Percentiles rank a stretch among this genome's conserved stretches.
These are phyloP conservation scores for Dromas ardeola DNA, from an alignment of 2,113 vertebrate genomes.

Conservation along the genomic window DNA sequence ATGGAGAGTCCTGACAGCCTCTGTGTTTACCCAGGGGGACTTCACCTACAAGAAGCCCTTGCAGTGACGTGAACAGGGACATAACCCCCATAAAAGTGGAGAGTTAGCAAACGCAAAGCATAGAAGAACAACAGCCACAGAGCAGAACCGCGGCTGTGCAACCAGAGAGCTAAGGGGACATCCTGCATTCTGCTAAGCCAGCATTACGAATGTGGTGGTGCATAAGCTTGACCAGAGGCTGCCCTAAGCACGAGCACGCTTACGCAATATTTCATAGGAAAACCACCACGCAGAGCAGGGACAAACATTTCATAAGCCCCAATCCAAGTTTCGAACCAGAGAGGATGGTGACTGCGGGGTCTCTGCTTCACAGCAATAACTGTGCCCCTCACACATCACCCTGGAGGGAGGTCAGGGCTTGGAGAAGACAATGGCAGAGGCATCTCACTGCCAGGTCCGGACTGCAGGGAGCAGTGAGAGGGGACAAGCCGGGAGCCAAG, in stretches of 20 bases:
- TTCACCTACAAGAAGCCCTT: not conserved
- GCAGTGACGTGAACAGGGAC: not conserved
- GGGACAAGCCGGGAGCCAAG: not conserved
- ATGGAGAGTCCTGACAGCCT: too few relatives aligned
- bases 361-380: not conserved
- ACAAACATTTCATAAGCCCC: rapidly evolving
- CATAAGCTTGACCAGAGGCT: not conserved
- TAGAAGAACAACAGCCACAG: not conserved
- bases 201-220: not conserved
- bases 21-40: too few relatives aligned
- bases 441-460: not conserved
- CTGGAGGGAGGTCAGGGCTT: not conserved
- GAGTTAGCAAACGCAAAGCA: not conserved
- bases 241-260: rapidly evolving
- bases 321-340: not conserved
- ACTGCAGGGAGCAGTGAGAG: not conserved
- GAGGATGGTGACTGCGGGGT: not conserved
- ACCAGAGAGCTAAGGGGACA: not conserved
- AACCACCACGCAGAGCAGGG: not conserved
- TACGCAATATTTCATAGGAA: not conserved
- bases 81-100: not conserved
- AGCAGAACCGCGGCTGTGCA: rapidly evolving
- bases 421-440: not conserved
- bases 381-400: rapidly evolving
- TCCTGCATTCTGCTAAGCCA: not conserved